Conservation (phyloP, 2,113 vertebrate genomes). For the Colossoma macropomum region DNA sequence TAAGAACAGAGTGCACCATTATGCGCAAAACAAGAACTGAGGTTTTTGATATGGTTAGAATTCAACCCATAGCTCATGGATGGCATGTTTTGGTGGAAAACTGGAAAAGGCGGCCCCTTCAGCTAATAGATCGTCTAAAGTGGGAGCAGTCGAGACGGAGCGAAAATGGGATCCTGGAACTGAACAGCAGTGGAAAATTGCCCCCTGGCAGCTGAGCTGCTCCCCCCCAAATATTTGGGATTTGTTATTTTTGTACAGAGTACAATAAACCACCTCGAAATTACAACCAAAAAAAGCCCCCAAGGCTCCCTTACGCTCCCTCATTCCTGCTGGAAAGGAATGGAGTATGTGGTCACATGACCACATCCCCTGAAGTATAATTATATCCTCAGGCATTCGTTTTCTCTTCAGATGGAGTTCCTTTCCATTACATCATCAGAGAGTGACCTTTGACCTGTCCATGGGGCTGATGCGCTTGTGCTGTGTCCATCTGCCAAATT, state of each 20-base stretch:
- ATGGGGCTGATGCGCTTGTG: background rate
- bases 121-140: constrained; percentile 43
- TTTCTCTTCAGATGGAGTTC: constrained; percentile 47
- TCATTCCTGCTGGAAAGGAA: constrained; percentile 20
- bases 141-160: constrained; percentile 40
- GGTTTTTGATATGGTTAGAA: constrained; percentile 41
- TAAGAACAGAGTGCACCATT: constrained; percentile 9
- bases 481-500: constrained; percentile 14
- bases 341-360: constrained; percentile 42
- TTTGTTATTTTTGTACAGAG: constrained; percentile 53
- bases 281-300: constrained; percentile 35
- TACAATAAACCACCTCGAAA: constrained; percentile 54
- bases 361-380: constrained; percentile 33
- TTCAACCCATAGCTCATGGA: constrained; percentile 22
- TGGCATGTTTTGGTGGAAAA: constrained; percentile 43
- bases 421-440: constrained; percentile 60
- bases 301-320: constrained; percentile 11
- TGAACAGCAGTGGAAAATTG: constrained; percentile 47
- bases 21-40: constrained; percentile 39
- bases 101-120: constrained; percentile 40
- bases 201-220: constrained; percentile 30
- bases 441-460: constrained; percentile 47
- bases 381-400: constrained; percentile 37
- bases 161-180: constrained; percentile 51
- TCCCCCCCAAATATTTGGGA: constrained; percentile 39